Evolutionary conservation across 2,113 vertebrate genomes (phyloP), one percentile per base, ranked within the genome.

Genomic region (Dissostichus mawsoni): DNA sequence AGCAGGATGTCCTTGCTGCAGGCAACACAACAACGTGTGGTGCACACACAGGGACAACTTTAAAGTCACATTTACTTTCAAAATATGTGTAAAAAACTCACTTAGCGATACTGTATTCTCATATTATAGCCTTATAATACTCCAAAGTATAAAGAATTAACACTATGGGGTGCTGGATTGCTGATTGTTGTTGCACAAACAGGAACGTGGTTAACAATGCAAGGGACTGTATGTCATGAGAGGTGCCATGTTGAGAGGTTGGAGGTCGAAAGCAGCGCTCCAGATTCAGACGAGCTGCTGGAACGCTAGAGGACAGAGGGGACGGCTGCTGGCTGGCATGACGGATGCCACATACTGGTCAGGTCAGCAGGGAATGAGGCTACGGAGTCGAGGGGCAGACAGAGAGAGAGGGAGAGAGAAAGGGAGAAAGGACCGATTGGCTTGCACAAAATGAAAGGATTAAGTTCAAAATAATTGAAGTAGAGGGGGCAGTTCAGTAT

Each of bases 391-490:
- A 87, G 80, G 16, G 66, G 78, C 50, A 57, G 48, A 69, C 59
- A 65, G 23, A 17, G 20, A 18, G 29, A 53, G 20, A 25, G 53
- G 44, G 47, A 53, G 63, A 29, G 33, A 8, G 50, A 57, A 45
- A 59, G 78, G 74, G 29, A 29, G 3, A 29, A 23, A 23, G 29
- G 29, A 29, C 29, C 3, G 11, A 41, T 41, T 41, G 64, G 75
- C 80, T 69, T 7, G 20, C 16, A 82, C 47, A 80, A 84, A 78
- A 56, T 8, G 13, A 81, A 80, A 69, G 82, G 85, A 92, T 92
- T 93, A 90, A 85, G 72, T 87, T 83, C 18, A 86, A 82, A 93
- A 93, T 86, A 91, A 93, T 92, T 75, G 79, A 87, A 92, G 80
- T 84, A 6, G 72, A 82, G 69, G 78, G 50, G 69, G 58, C 80